Evolutionary conservation across 2,113 vertebrate genomes (phyloP), one percentile per base, ranked within the genome.

Genomic region (Chaetops frenatus): DNA sequence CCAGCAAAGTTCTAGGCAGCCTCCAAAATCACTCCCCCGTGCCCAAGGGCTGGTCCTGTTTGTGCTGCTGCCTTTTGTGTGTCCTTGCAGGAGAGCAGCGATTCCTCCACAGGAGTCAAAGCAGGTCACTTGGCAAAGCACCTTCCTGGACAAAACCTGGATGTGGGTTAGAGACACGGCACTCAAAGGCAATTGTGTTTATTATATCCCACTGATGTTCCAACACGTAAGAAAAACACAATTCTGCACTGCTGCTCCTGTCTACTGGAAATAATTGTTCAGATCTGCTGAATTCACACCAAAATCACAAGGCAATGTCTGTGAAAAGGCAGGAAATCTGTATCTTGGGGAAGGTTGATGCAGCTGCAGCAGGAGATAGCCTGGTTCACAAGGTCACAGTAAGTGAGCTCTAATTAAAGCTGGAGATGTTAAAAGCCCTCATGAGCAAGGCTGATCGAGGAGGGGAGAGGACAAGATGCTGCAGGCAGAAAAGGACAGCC

Each of bases 131-230:
- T 31, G 51, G 45, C 19, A 86, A 72, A 95, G 25, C 36, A 54
- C 42, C 23, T 20, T 38, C 62, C 50, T 47, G 50, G 53, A 17
- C 0, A 4, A 88, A 83, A 42, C 12, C 73, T 88, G 56, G 27
- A 16, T 4, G 6, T 6, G 33, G 38, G 13, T 35, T 61, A 67
- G 64, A 74, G 35, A 56, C 27, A 12, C 1, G 0, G 15, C 3
- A 1, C 47, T 66, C 58, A 31, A 47, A 94, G 70, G 10, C 21
- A 62, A 15, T 2, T 7, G 12, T 18, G 18, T 88, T 96, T 83
- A 45, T 79, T 86, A 3, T 2, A 35, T 7, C 45, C 85, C 61
- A 28, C 27, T 45, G 62, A n/a, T 7, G 9, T 35, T 90, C 78
- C 29, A 71, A 24, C 14, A 2, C 3, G 9, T 28, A 51, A 64